Evolutionary conservation across 2,797 vertebrate genomes (phyloP).

Genomic region (Falco concolor): DNA sequence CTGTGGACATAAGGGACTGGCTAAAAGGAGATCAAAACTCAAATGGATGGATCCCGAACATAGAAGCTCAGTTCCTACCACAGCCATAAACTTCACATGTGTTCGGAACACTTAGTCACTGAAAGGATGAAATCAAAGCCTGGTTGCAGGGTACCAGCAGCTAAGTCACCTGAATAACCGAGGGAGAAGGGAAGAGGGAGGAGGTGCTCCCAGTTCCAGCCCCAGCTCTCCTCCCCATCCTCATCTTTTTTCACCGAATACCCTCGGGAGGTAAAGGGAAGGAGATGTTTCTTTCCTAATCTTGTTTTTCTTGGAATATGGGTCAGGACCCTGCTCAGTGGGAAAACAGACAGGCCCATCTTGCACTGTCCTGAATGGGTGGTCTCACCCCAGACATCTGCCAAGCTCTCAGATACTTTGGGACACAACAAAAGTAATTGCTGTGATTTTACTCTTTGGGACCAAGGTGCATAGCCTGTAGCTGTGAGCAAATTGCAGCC

Average conservation of each 20-base stretch:
- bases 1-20: background rate
- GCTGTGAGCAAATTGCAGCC: background rate
- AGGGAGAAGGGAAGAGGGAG: background rate
- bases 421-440: background rate
- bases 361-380: background rate
- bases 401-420: background rate
- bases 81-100: background rate
- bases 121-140: background rate
- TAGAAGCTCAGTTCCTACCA: background rate
- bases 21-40: background rate
- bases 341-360: background rate
- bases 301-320: background rate
- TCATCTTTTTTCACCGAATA: background rate
- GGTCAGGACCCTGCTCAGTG: background rate
- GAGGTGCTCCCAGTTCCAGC: background rate
- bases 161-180: background rate
- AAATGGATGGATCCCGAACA: background rate
- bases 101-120: background rate
- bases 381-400: background rate
- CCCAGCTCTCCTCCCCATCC: background rate
- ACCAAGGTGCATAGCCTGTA: background rate
- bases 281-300: background rate
- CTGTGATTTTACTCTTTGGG: background rate
- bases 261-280: background rate
- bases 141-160: background rate